A percentile compares a stretch with the other conserved stretches of the same genome.
Evolutionary conservation across 2,113 vertebrate species (phyloP).

Genomic region (Connochaetes taurinus): DNA sequence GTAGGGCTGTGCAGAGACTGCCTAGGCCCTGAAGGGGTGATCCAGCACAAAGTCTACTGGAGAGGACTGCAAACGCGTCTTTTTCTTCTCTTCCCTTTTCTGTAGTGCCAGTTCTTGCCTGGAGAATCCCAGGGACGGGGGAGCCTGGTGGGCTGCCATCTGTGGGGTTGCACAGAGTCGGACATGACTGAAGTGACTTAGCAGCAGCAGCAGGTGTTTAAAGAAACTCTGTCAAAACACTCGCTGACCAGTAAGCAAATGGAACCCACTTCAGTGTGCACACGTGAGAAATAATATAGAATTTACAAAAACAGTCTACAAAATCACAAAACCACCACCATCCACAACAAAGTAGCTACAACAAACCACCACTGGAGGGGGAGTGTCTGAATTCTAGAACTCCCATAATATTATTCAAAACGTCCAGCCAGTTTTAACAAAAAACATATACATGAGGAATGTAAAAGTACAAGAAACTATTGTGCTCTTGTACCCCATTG

Average conservation of each 20-base stretch:
- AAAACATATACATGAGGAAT: neutral
- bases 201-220: neutral
- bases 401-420: neutral
- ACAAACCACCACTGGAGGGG: neutral
- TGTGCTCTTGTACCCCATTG: accelerated
- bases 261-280: neutral
- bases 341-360: neutral
- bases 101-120: too few species aligned
- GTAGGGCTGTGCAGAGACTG: too few species aligned
- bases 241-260: neutral
- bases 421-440: neutral
- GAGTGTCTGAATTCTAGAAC: neutral
- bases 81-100: neutral
- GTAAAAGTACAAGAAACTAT: neutral
- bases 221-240: neutral
- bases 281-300: neutral
- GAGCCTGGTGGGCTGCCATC: too few species aligned
- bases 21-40: neutral
- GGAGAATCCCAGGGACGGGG: too few species aligned
- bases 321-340: neutral
- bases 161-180: too few species aligned
- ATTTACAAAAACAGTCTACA: neutral
- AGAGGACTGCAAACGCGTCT: neutral
- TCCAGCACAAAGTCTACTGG: neutral
- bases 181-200: too few species aligned